Evolutionary conservation across 1,140 invertebrate genomes (phyloP).

Genomic region (Aphelinus certus): DNA sequence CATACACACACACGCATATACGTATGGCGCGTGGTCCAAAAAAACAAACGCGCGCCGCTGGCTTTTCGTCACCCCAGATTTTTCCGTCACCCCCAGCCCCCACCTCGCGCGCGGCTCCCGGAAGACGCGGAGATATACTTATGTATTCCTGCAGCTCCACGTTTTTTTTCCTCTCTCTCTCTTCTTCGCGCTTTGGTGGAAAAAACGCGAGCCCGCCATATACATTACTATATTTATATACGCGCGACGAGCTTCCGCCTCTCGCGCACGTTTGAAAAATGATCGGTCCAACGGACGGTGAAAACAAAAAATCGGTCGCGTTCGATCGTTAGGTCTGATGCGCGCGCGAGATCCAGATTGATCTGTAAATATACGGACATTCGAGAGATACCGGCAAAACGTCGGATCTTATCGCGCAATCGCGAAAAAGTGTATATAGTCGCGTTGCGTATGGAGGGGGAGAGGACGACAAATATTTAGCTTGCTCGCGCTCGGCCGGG

Average conservation of each 20-base stretch:
- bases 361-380: no score
- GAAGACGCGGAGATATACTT: constrained; percentile 20
- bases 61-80: constrained; percentile 33
- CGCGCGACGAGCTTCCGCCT: not conserved
- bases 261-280: not conserved
- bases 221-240: constrained; percentile 11
- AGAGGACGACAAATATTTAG: no score
- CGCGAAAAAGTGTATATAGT: no score
- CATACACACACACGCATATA: no score
- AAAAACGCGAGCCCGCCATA: not conserved
- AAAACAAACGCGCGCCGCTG: constrained; percentile 13
- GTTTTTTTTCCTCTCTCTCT: not conserved
- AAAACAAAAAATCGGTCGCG: not conserved
- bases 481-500: no score
- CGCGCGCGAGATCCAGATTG: no score
- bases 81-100: constrained; percentile 14
- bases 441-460: no score
- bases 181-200: not conserved
- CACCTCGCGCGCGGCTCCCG: constrained; percentile 4
- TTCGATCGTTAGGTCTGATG: no score
- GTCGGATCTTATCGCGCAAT: no score
- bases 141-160: not conserved
- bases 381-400: no score
- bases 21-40: not conserved
- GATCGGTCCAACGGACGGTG: not conserved